phyloP scores from a whole-genome alignment of 2,113 vertebrate species.

The Condylura cristata region DNA sequence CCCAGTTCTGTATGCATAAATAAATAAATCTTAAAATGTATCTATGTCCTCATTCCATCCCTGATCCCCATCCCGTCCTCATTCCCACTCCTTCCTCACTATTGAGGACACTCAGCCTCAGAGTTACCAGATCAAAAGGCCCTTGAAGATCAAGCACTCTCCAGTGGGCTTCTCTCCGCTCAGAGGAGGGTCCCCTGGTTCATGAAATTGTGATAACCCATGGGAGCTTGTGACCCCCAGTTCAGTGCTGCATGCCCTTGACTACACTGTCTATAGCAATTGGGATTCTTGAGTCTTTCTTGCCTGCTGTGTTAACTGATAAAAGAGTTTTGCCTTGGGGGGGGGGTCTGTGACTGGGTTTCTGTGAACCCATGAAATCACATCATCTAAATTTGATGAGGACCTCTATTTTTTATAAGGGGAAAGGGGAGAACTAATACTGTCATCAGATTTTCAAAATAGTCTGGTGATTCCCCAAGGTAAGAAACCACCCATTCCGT shows the following conservation, averaged over 20 bases:
- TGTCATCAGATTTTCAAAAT: not conserved
- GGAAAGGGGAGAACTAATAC: not conserved
- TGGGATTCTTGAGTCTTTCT: not conserved
- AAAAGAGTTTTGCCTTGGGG: not conserved
- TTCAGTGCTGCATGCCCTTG: rapidly evolving
- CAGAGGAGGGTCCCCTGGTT: not conserved
- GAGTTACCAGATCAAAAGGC: not conserved
- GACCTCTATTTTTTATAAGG: not conserved
- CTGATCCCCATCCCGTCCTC: not conserved
- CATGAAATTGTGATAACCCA: not conserved
- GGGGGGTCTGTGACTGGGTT: not conserved
- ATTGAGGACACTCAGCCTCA: not conserved
- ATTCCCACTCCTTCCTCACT: not conserved
- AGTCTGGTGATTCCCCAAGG: too few relatives aligned
- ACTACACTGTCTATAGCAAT: not conserved
- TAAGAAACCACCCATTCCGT: not conserved
- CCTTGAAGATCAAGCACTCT: not conserved
- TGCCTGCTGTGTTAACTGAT: not conserved
- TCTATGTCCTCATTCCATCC: not conserved
- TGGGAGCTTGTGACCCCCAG: not conserved
- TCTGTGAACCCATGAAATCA: not conserved
- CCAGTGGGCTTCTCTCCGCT: not conserved
- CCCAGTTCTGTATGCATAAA: too few relatives aligned
- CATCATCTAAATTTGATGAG: not conserved
- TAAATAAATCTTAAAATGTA: too few relatives aligned